Percentiles rank a stretch among this genome's conserved stretches.
Conservation (phyloP, 2,797 vertebrate genomes). For the Dermochelys coriacea region DNA sequence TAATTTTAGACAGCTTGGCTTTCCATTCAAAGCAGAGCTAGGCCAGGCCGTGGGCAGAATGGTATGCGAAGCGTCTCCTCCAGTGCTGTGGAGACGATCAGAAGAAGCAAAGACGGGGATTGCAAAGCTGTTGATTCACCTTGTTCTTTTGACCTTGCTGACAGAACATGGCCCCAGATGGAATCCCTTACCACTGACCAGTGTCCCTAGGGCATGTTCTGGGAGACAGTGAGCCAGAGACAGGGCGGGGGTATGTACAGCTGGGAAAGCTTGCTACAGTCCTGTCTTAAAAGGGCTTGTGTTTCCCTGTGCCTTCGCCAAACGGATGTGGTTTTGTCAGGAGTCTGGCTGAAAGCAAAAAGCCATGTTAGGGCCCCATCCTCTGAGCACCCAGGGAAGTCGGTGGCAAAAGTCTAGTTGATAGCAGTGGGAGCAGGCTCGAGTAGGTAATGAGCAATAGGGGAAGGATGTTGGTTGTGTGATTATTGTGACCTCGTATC, state of each 20-base stretch:
- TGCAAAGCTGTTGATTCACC: not conserved
- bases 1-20: fast-evolving
- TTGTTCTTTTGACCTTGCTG: not conserved
- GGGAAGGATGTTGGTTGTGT: fast-evolving
- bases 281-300: not conserved
- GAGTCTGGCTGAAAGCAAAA: fast-evolving
- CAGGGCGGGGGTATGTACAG: not conserved
- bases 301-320: not conserved
- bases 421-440: not conserved
- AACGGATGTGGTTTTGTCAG: not conserved
- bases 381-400: fast-evolving
- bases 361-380: fast-evolving
- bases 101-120: not conserved
- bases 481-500: not conserved
- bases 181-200: not conserved
- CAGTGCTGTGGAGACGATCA: fast-evolving
- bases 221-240: not conserved
- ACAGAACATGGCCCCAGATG: fast-evolving
- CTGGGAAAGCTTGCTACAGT: not conserved
- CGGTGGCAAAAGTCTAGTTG: fast-evolving
- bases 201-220: fast-evolving
- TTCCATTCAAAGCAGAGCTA: fast-evolving
- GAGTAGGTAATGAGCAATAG: fast-evolving
- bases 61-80: not conserved
- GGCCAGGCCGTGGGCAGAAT: not conserved